Evolutionary conservation across 2,888 invertebrate genomes (phyloP).

Genomic region (Gymnocheta viridis): DNA sequence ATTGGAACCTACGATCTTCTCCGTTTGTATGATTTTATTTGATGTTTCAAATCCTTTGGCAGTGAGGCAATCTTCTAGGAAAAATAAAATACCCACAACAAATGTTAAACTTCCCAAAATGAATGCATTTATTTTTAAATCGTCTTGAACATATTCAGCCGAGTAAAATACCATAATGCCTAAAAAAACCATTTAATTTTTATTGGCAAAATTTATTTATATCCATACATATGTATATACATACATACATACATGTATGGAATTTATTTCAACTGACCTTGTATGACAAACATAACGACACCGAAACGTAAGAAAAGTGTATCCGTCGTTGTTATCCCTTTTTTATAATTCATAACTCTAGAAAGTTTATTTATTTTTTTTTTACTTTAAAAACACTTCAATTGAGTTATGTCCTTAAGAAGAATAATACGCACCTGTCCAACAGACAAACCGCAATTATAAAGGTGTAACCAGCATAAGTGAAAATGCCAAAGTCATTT

Average conservation of each 20-base stretch:
- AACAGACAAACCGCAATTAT: slow-evolving; percentile 59
- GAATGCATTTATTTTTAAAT: slow-evolving; percentile 55
- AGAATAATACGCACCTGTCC: slow-evolving; percentile 38
- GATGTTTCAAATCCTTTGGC: slow-evolving; percentile 29
- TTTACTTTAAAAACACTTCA: background rate
- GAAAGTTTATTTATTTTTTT: slow-evolving; percentile 8
- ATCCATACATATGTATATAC: background rate
- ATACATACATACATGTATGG: background rate
- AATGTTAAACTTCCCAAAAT: slow-evolving; percentile 54
- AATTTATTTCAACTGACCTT: slow-evolving; percentile 51
- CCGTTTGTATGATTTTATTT: slow-evolving; percentile 61
- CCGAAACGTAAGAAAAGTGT: slow-evolving; percentile 62
- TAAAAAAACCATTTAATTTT: slow-evolving; percentile 3
- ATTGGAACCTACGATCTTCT: slow-evolving; percentile 47
- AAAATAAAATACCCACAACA: slow-evolving; percentile 49
- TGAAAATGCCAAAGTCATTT: slow-evolving; percentile 62
- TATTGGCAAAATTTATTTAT: too few species aligned
- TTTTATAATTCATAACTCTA: slow-evolving; percentile 54
- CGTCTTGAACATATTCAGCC: slow-evolving; percentile 59
- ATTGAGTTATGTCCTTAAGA: background rate
- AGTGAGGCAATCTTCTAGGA: slow-evolving; percentile 58
- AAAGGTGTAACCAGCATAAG: slow-evolving; percentile 63
- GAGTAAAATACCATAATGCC: slow-evolving; percentile 63
- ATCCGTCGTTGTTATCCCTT: slow-evolving; percentile 30
- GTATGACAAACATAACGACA: slow-evolving; percentile 56